Conservation (phyloP, 2,888 invertebrate species). For the Liodrosophila aerea region DNA sequence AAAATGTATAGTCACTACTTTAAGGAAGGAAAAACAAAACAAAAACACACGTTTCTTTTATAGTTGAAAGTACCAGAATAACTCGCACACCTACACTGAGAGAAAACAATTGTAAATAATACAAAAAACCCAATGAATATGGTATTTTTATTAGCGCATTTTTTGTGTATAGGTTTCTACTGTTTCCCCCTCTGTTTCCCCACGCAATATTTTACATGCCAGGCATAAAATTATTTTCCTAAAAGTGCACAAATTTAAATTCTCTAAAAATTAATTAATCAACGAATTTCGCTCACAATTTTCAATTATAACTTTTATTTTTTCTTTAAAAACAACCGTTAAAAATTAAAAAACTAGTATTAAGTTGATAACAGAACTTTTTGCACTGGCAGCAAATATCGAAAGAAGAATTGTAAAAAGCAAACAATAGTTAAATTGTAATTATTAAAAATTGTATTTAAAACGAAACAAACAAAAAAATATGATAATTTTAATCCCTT, state of each 20-base stretch:
- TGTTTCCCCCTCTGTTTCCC: constrained; percentile 10
- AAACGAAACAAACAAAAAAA: constrained; percentile 46
- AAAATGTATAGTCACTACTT: constrained; percentile 83
- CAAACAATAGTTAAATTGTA: constrained; percentile 80
- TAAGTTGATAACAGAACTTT: constrained; percentile 67
- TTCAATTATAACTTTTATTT: constrained; percentile 67
- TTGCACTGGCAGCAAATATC: constrained; percentile 81
- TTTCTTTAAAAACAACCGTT: constrained; percentile 55
- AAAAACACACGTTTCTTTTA: constrained; percentile 59
- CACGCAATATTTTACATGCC: constrained; percentile 50
- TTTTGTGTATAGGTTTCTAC: constrained; percentile 63
- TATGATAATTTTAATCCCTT: constrained; percentile 73
- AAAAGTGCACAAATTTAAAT: constrained; percentile 43
- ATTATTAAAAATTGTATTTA: constrained; percentile 76
- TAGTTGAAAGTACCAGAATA: constrained; percentile 58
- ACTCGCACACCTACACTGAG: constrained; percentile 45
- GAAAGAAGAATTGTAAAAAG: constrained; percentile 71
- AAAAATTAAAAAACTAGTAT: constrained; percentile 41
- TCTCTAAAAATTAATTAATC: constrained; percentile 5
- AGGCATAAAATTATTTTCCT: constrained; percentile 74
- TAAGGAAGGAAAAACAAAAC: constrained; percentile 65
- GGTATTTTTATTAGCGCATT: constrained; percentile 63
- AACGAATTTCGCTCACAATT: constrained; percentile 59
- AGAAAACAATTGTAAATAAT: constrained; percentile 67
- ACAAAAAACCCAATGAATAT: constrained; percentile 34